Conservation (phyloP, 1,140 invertebrate genomes). For the Doryteuthis pealeii region DNA sequence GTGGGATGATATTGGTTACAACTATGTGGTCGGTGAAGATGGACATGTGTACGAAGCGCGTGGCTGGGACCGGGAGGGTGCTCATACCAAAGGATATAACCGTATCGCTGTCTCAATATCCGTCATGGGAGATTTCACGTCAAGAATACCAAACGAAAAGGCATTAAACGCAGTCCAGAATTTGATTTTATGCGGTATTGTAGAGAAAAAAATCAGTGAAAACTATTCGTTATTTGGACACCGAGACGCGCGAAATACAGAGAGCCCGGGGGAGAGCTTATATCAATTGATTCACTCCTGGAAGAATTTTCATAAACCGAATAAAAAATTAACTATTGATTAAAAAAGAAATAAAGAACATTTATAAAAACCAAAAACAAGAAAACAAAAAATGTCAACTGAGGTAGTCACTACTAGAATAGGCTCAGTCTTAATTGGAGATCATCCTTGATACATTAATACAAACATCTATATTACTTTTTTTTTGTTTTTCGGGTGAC, state of each 20-base stretch:
- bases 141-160: constrained; percentile 51
- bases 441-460: too few relatives aligned
- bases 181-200: constrained; percentile 60
- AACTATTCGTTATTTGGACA: constrained; percentile 63
- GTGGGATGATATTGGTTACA: constrained; percentile 74
- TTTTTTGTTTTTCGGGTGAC: too few relatives aligned
- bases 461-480: too few relatives aligned
- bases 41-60: constrained; percentile 75
- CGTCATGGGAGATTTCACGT: constrained; percentile 41
- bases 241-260: constrained; percentile 58
- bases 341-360: too few relatives aligned
- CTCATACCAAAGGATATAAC: constrained; percentile 71
- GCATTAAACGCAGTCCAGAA: constrained; percentile 57
- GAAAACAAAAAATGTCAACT: too few relatives aligned
- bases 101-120: constrained; percentile 56
- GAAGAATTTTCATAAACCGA: too few relatives aligned
- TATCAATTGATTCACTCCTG: constrained; percentile 64
- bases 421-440: too few relatives aligned
- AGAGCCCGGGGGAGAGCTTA: constrained; percentile 63
- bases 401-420: too few relatives aligned
- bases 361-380: too few relatives aligned
- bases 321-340: too few relatives aligned
- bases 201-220: constrained; percentile 44
- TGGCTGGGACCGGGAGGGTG: constrained; percentile 70
- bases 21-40: constrained; percentile 77